Base-by-base conservation (phyloP, 92 coral and sea anemone genomes). In the Parazoanthus swiftii region DNA sequence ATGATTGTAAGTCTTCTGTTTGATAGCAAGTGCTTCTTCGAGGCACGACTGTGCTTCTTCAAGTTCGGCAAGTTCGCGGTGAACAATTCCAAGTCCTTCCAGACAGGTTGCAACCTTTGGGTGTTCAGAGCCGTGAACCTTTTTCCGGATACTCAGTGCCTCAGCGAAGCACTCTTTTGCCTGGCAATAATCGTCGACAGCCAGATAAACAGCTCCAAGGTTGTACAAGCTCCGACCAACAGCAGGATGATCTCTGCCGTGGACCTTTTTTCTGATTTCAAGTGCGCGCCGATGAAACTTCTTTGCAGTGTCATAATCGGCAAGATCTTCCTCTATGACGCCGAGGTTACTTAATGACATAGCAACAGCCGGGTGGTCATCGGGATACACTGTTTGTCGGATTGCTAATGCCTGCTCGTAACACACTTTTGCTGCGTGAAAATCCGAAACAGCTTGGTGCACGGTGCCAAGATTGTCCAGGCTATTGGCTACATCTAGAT, bases 321-420 rank as follows among this genome's bases (percentile, higher is more conserved):
- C 80, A 43, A 80, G 89, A 72, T 79, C 56, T 25, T 71, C 83
- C 37, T 81, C 75, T 0, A 75, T 48, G n/a, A 79, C 86, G 20
- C 92, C 92, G 15, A 90, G 75, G 25, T 90, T 90, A 63, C 88
- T 86, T 26, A 86, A 74, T 26, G 85, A 90, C 75, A 86, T 81
- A 1, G 93, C 90, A 42, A 82, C 75, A 20, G 77, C 68, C 20
- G 76, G 75, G 26, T 90, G 88, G 25, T 71, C 67, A 26, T 70
- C 87, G 16, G 87, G 65, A 75, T 71, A 84, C 79, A 70, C 66
- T 44, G 77, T 84, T 46, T 70, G 77, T 23, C 87, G 44, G 44
- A 84, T 84, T 39, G 77, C 87, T 23, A 84, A 77, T 16, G 87
- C 79, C 87, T 84, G 87, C 63, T 84, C 78, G 78, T 68, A 84